phyloP scores from a whole-genome alignment of 2,113 vertebrate species.

The Silurus asotus region DNA sequence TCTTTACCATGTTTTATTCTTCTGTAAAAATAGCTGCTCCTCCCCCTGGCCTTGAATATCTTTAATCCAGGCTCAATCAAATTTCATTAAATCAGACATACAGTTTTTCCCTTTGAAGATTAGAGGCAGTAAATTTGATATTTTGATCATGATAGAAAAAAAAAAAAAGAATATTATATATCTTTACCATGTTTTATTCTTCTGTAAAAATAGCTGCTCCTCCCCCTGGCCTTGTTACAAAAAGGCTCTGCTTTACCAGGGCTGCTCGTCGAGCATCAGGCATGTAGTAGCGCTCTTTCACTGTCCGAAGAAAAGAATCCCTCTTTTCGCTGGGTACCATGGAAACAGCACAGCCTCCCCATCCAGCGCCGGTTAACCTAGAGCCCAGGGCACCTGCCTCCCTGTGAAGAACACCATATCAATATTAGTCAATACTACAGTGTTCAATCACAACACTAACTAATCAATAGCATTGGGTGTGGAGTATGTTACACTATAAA shows the following conservation, averaged over 20 bases:
- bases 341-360: constrained; percentile 96
- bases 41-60: constrained; percentile 84
- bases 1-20: constrained; percentile 64
- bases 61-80: background rate
- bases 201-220: constrained; percentile 86
- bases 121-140: background rate
- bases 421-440: too few relatives aligned
- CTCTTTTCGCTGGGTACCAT: constrained; percentile 86
- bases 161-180: background rate
- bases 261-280: constrained; percentile 63
- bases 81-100: constrained; percentile 2
- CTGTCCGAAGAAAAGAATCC: constrained; percentile 79
- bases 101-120: constrained; percentile 5
- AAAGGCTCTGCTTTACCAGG: constrained; percentile 78
- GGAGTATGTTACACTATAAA: too few relatives aligned
- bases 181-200: constrained; percentile 64
- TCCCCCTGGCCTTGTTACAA: constrained; percentile 88
- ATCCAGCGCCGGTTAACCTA: constrained; percentile 94
- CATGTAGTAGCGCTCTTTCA: constrained; percentile 82
- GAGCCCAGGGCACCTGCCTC: constrained; percentile 88
- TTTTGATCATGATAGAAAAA: background rate
- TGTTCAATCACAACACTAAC: background rate
- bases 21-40: constrained; percentile 86
- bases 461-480: too few relatives aligned
- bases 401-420: constrained; percentile 68